Percentiles rank a stretch among this genome's conserved stretches.
Evolutionary conservation across 2,888 invertebrate species (phyloP).

Genomic region (Alentia gelatinosa): DNA sequence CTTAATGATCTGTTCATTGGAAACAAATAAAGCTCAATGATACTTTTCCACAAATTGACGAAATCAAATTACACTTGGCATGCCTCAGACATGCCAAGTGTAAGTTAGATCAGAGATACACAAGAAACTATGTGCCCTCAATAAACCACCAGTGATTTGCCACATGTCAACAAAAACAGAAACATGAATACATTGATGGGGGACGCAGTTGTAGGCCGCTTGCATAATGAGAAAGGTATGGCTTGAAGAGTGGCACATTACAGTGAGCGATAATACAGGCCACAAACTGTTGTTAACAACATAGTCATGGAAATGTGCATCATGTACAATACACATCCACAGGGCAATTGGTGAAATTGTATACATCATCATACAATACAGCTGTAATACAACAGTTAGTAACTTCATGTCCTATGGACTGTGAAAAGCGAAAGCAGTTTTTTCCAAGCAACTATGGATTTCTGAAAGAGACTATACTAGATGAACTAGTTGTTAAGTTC

Average conservation of each 20-base stretch:
- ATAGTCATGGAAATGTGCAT: not conserved
- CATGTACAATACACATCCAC: not conserved
- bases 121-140: too few relatives aligned
- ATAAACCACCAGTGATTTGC: too few relatives aligned
- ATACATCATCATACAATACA: not conserved
- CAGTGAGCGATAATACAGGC: not conserved
- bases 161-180: too few relatives aligned
- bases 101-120: too few relatives aligned
- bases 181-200: too few relatives aligned
- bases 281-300: not conserved
- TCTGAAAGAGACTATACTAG: conserved; percentile 19
- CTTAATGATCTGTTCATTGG: too few relatives aligned
- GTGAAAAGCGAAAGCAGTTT: not conserved
- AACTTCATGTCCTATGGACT: not conserved
- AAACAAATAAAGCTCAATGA: too few relatives aligned
- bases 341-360: not conserved
- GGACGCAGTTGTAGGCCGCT: too few relatives aligned
- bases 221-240: too few relatives aligned
- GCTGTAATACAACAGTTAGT: not conserved
- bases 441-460: not conserved
- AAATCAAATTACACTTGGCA: too few relatives aligned
- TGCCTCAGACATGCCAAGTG: too few relatives aligned
- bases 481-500: not conserved
- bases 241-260: not conserved
- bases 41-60: too few relatives aligned